A percentile compares a stretch with the other conserved stretches of the same genome.
Evolutionary conservation across 2,113 vertebrate genomes (phyloP).

Genomic region (Ictalurus furcatus): DNA sequence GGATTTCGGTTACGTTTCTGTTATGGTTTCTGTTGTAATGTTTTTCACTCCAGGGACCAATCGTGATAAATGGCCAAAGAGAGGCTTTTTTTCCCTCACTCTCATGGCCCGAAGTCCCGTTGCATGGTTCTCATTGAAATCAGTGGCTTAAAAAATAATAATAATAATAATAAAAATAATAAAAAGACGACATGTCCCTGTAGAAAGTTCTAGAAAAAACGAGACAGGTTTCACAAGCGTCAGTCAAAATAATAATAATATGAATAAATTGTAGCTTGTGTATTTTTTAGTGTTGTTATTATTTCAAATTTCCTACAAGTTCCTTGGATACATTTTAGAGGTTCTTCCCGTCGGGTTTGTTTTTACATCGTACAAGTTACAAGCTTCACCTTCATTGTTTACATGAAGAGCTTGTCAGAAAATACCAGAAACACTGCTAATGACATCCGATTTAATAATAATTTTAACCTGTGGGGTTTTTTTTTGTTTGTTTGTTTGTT

Average conservation of each 20-base stretch:
- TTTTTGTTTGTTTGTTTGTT: not conserved
- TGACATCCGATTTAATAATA: not conserved
- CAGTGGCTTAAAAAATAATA: not conserved
- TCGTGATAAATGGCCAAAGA: conserved; percentile 6
- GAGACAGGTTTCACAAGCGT: not conserved
- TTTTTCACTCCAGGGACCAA: not conserved
- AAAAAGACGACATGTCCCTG: not conserved
- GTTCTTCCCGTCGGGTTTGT: not conserved
- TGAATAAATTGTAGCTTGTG: not conserved
- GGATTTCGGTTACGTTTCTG: not conserved
- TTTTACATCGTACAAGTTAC: not conserved
- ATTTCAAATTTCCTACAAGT: not conserved
- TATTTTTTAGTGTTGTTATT: not conserved
- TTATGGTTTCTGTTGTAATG: conserved; percentile 2
- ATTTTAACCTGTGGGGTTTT: not conserved
- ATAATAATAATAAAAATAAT: not conserved
- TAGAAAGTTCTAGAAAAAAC: not conserved
- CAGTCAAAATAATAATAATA: not conserved
- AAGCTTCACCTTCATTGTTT: not conserved
- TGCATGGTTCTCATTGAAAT: not conserved
- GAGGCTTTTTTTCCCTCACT: not conserved
- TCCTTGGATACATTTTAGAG: not conserved
- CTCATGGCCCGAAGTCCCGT: not conserved
- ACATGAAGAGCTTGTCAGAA: not conserved
- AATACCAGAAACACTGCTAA: not conserved